Evolutionary conservation across 2,113 vertebrate genomes (phyloP).

Genomic region (Dolichotis patagonum): DNA sequence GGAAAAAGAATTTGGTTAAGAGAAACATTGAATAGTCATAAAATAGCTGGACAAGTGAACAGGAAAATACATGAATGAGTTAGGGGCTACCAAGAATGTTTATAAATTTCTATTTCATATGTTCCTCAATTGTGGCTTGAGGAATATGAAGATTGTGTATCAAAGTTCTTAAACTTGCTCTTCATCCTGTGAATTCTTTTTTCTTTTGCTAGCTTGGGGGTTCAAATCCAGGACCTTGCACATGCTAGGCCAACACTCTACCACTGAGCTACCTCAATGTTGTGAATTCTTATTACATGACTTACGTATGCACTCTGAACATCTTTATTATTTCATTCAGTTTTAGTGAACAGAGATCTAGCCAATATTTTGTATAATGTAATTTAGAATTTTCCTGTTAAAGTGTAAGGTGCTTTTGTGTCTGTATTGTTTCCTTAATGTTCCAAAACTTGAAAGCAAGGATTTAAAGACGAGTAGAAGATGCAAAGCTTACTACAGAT

Average conservation of each 20-base stretch:
- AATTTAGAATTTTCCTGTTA: background rate
- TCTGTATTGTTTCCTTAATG: background rate
- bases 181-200: background rate
- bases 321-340: background rate
- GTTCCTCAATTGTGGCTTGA: conserved; percentile 34
- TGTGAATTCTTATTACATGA: background rate
- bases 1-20: conserved; percentile 11
- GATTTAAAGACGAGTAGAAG: background rate
- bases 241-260: background rate
- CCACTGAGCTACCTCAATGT: background rate
- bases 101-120: background rate
- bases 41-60: background rate
- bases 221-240: background rate
- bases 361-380: background rate
- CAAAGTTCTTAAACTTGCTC: background rate
- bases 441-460: background rate
- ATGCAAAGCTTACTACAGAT: background rate
- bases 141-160: background rate
- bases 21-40: background rate
- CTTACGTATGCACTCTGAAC: background rate
- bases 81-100: background rate
- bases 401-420: background rate
- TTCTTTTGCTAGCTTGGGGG: background rate
- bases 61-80: background rate
- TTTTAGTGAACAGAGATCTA: background rate